phyloP scores from a whole-genome alignment of 2,888 invertebrate species.

The Busseola fusca region DNA sequence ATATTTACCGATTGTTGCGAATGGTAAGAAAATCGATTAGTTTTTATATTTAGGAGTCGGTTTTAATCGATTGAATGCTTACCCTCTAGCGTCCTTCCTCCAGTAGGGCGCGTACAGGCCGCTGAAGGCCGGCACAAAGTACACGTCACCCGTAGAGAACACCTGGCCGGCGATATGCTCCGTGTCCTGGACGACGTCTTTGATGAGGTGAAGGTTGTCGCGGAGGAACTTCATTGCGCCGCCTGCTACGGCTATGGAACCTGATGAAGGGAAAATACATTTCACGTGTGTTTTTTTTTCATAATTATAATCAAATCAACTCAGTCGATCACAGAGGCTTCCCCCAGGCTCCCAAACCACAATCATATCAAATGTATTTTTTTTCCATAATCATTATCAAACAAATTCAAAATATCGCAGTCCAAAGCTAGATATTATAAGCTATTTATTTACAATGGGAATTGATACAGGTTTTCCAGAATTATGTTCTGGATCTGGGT shows the following conservation, averaged over 20 bases:
- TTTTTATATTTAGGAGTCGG: too few species aligned
- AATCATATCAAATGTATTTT: too few species aligned
- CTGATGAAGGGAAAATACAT: constrained; percentile 66
- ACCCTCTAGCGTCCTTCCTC: constrained; percentile 98
- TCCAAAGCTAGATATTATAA: too few species aligned
- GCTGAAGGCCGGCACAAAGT: constrained; percentile 99
- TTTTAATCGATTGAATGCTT: constrained; percentile 52
- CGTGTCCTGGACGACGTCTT: constrained; percentile 91
- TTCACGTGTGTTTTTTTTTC: neutral
- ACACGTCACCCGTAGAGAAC: constrained; percentile 97
- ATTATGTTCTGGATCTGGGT: too few species aligned
- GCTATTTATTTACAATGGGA: too few species aligned
- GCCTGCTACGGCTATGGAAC: constrained; percentile 97
- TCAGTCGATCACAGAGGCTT: too few species aligned
- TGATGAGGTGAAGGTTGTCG: constrained; percentile 96
- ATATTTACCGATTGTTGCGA: neutral
- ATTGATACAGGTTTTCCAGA: too few species aligned
- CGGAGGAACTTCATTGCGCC: constrained; percentile 97
- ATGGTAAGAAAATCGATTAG: too few species aligned
- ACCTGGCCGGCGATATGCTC: constrained; percentile 93
- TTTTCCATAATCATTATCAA: too few species aligned
- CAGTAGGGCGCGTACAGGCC: constrained; percentile 99
- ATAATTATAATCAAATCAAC: too few species aligned
- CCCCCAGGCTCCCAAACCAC: too few species aligned
- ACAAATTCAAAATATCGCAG: too few species aligned